Conservation (phyloP, 2,113 vertebrate species). For the Macrotis lagotis region DNA sequence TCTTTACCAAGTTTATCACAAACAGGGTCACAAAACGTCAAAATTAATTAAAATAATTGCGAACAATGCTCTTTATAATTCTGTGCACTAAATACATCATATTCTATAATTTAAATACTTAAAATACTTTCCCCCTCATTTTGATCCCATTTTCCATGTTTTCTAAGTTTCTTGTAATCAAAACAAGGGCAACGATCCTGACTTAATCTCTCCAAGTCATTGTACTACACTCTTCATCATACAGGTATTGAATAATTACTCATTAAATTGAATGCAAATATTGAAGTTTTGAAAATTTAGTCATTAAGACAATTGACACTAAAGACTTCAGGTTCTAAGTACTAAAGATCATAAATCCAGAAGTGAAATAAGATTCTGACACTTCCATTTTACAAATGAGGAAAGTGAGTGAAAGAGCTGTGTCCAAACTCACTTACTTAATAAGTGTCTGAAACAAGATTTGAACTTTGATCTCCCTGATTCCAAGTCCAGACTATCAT, state of each 20-base stretch:
- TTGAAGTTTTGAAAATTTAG: background rate
- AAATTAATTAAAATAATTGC: background rate
- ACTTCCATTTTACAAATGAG: background rate
- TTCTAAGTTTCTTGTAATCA: background rate
- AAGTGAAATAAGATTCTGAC: background rate
- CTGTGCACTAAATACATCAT: background rate
- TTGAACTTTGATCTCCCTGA: background rate
- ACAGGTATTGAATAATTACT: background rate
- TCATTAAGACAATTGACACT: background rate
- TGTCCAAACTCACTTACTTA: background rate
- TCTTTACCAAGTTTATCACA: no score
- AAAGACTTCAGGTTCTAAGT: background rate
- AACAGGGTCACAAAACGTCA: no score
- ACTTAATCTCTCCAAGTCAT: background rate
- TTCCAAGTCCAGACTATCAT: background rate
- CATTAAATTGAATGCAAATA: background rate
- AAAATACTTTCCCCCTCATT: background rate
- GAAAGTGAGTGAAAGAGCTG: background rate
- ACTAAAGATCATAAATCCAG: background rate
- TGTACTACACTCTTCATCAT: background rate
- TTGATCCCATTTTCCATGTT: background rate
- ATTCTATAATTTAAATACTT: background rate
- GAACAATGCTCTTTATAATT: background rate
- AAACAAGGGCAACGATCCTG: background rate
- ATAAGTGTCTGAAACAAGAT: background rate